phyloP scores from a whole-genome alignment of 1,140 invertebrate species.

The Diplogasteroides magnus region DNA sequence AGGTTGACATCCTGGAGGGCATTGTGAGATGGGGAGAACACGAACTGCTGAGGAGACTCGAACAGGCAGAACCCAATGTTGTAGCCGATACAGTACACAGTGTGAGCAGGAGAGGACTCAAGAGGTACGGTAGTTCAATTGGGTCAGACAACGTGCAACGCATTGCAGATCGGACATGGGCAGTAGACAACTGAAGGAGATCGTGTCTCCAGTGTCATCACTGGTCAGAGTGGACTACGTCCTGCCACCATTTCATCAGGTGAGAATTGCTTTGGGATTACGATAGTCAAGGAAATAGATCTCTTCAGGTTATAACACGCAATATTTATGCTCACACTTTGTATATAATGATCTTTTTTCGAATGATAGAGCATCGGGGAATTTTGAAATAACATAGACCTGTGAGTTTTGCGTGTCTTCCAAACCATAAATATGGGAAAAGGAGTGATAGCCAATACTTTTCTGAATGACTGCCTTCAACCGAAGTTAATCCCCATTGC shows the following conservation, averaged over 20 bases:
- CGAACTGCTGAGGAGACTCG: constrained; percentile 20
- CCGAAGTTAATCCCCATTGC: not conserved
- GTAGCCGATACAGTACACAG: constrained; percentile 18
- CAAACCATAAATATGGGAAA: too few species aligned
- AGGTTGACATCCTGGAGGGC: constrained; percentile 22
- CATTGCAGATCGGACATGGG: constrained; percentile 7
- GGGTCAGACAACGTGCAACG: not conserved
- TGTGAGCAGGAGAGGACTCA: constrained; percentile 20
- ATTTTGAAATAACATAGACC: too few species aligned
- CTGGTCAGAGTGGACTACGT: constrained; percentile 29
- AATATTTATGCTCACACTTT: too few species aligned
- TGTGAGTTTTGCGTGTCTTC: too few species aligned
- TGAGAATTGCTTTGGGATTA: too few species aligned
- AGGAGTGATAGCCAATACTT: not conserved
- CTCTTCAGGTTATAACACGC: too few species aligned
- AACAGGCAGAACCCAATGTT: constrained; percentile 16
- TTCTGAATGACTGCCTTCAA: constrained; percentile 3
- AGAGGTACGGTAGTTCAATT: constrained; percentile 12
- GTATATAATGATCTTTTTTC: too few species aligned
- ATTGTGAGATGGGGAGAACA: constrained; percentile 33
- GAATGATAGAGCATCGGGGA: too few species aligned
- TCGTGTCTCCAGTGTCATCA: constrained; percentile 15
- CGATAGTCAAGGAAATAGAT: too few species aligned
- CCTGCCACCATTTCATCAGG: constrained; percentile 33
- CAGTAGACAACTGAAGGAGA: constrained; percentile 18